Evolutionary conservation across 2,113 vertebrate species (phyloP).

Genomic region (Gallinago jamesoni): DNA sequence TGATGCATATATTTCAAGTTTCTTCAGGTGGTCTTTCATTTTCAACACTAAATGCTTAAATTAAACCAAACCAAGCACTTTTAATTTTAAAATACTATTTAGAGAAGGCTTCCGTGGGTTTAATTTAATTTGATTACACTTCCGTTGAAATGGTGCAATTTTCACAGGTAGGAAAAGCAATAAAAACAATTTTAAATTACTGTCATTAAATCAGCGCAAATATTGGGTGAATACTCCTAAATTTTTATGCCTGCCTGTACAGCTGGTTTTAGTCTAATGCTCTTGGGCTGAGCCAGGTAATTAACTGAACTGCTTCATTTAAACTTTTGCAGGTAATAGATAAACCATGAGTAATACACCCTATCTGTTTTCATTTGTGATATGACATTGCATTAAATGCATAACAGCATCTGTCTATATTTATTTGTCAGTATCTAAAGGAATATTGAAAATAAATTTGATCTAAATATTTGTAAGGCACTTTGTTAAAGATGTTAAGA

Average conservation of each 20-base stretch:
- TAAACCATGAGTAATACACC: background rate
- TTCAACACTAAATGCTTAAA: background rate
- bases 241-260: background rate
- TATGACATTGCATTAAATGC: background rate
- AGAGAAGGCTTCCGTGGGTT: background rate
- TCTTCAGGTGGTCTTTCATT: background rate
- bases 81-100: background rate
- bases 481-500: background rate
- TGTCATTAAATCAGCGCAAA: background rate
- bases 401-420: background rate
- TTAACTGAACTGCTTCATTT: constrained; percentile 10
- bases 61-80: background rate
- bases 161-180: background rate
- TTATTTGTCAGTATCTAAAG: background rate
- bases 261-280: background rate
- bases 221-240: background rate
- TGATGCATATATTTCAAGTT: background rate
- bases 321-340: background rate
- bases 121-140: background rate
- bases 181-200: background rate
- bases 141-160: background rate
- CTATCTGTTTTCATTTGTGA: background rate
- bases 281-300: background rate
- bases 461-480: background rate
- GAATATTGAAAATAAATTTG: background rate